A percentile compares a stretch with the other conserved stretches of the same genome.
These are phyloP conservation scores for Syngnathoides biaculeatus DNA, from an alignment of 2,113 vertebrate genomes.

Conservation along the genomic window DNA sequence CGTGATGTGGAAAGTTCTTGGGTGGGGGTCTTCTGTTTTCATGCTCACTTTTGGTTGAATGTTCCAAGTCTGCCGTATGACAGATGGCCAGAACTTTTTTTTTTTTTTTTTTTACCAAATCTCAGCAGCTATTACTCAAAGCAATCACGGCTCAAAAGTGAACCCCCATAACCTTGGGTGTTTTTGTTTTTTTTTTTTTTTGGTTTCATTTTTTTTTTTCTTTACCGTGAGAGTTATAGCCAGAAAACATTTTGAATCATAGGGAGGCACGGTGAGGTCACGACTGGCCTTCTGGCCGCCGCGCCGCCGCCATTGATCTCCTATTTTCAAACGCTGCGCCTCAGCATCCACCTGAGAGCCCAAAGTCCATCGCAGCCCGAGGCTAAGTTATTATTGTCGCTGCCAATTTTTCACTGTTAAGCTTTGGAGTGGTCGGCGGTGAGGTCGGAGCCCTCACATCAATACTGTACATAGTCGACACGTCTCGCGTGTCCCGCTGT, in stretches of 20 bases:
- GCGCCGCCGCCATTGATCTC: not conserved
- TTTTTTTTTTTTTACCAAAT: not conserved
- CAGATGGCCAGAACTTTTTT: not conserved
- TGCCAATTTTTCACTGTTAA: not conserved
- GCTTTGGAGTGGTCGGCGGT: not conserved
- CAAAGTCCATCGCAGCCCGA: not conserved
- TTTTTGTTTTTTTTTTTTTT: not conserved
- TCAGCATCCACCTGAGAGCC: constrained; percentile 7
- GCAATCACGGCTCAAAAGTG: constrained; percentile 9
- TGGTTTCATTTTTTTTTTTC: no score
- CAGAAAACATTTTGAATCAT: constrained; percentile 9
- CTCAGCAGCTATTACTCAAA: constrained; percentile 8
- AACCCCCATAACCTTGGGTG: not conserved
- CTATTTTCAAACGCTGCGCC: constrained; percentile 3
- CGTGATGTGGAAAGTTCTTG: not conserved
- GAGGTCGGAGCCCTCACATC: constrained; percentile 4
- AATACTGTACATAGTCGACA: constrained; percentile 14
- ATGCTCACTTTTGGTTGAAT: not conserved
- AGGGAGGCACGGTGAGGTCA: constrained; percentile 1
- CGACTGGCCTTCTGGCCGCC: constrained; percentile 3
- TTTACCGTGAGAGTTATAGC: not conserved
- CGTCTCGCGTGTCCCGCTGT: not conserved
- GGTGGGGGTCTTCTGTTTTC: not conserved
- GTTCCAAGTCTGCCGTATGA: not conserved
- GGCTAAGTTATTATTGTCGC: constrained; percentile 8